Conservation (phyloP, 2,797 vertebrate species). For the Melanotaenia trifasciata region DNA sequence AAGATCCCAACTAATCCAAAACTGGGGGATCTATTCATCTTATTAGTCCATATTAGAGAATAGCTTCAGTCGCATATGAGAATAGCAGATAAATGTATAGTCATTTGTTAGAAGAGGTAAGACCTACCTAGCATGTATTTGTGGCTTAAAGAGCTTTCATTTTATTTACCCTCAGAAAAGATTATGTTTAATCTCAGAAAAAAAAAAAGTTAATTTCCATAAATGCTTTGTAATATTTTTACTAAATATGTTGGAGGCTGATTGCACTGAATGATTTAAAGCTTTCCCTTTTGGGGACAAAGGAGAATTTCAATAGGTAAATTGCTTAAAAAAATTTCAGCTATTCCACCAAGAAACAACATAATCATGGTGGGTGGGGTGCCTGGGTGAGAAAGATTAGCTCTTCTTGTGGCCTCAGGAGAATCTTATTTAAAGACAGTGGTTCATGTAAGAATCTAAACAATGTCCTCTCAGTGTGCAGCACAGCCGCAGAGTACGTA, state of each 20-base stretch:
- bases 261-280: neutral
- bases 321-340: constrained; percentile 13
- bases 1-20: neutral
- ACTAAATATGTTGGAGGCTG: neutral
- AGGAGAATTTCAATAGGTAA: neutral
- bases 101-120: neutral
- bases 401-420: constrained; percentile 58
- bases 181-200: neutral
- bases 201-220: neutral
- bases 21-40: neutral
- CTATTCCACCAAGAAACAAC: constrained; percentile 61
- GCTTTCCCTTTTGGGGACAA: neutral
- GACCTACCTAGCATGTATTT: neutral
- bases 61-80: neutral
- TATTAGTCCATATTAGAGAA: neutral
- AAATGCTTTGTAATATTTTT: neutral
- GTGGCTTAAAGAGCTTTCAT: neutral
- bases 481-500: constrained; percentile 35
- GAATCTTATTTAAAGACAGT: constrained; percentile 61
- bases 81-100: neutral
- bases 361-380: constrained; percentile 61
- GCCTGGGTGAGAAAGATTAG: constrained; percentile 20
- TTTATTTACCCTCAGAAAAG: constrained; percentile 1
- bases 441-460: constrained; percentile 74
- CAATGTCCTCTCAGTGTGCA: constrained; percentile 69